phyloP scores from a whole-genome alignment of 2,113 vertebrate species.

The Gorilla gorilla region DNA sequence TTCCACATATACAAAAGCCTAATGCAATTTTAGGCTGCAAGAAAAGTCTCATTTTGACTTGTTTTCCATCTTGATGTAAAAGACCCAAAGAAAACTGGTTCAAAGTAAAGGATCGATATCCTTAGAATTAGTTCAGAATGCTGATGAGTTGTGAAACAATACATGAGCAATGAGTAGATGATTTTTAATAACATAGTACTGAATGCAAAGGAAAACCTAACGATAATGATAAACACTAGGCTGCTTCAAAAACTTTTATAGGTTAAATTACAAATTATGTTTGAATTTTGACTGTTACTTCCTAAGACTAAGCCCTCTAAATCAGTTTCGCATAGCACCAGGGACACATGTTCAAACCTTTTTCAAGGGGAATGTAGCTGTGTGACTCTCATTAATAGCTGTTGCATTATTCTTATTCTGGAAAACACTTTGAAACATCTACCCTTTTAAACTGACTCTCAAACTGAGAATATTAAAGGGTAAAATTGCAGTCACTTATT shows the following conservation, averaged over 20 bases:
- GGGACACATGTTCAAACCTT: constrained; percentile 17
- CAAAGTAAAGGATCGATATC: neutral
- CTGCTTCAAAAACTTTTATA: neutral
- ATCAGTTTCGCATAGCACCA: neutral
- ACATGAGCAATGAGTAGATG: neutral
- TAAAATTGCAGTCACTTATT: constrained; percentile 13
- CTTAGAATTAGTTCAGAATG: neutral
- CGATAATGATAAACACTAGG: neutral
- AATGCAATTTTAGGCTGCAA: neutral
- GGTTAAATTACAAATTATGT: constrained; percentile 38
- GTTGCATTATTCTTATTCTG: neutral
- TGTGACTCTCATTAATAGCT: neutral
- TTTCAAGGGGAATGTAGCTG: constrained; percentile 11
- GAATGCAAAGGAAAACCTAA: neutral
- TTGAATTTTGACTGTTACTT: constrained; percentile 28
- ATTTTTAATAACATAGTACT: neutral
- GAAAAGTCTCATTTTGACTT: neutral
- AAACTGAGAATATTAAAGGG: neutral
- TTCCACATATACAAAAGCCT: neutral
- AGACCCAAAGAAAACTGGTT: neutral
- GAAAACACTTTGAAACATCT: constrained; percentile 18
- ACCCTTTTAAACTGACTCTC: constrained; percentile 20
- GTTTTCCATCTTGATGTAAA: neutral
- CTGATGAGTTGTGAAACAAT: neutral
- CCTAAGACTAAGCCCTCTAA: neutral